These are phyloP conservation scores for Agriopis marginaria DNA, from an alignment of 2,888 invertebrate genomes.

Conservation along the genomic window DNA sequence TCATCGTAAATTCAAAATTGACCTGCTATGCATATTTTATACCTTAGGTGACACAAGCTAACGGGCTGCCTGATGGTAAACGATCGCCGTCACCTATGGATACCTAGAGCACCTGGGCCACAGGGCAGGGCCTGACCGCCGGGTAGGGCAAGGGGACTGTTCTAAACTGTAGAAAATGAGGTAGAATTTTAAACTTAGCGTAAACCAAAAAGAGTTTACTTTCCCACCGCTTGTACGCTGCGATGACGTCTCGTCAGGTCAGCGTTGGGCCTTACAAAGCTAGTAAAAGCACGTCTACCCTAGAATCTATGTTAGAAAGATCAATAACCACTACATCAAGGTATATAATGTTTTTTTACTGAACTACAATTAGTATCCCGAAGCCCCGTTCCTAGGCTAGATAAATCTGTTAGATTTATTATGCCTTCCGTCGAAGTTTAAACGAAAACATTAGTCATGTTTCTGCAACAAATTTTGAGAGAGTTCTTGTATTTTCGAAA, in stretches of 20 bases:
- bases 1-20: too few relatives aligned
- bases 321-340: conserved; percentile 8
- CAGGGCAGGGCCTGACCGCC: too few relatives aligned
- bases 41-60: too few relatives aligned
- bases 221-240: too few relatives aligned
- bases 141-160: neutral
- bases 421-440: neutral
- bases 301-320: neutral
- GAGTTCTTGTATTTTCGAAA: neutral
- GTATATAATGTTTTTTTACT: too few relatives aligned
- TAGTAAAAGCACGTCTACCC: neutral
- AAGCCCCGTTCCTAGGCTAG: neutral
- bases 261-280: neutral
- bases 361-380: neutral
- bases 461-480: neutral
- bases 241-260: too few relatives aligned
- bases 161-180: neutral
- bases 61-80: too few relatives aligned
- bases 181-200: too few relatives aligned
- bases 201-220: too few relatives aligned
- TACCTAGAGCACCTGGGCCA: too few relatives aligned
- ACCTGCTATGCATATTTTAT: too few relatives aligned
- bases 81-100: too few relatives aligned
- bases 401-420: conserved; percentile 13
- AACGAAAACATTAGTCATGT: neutral